Evolutionary conservation across 2,888 invertebrate genomes (phyloP).

Genomic region (Lithophane leautieri): DNA sequence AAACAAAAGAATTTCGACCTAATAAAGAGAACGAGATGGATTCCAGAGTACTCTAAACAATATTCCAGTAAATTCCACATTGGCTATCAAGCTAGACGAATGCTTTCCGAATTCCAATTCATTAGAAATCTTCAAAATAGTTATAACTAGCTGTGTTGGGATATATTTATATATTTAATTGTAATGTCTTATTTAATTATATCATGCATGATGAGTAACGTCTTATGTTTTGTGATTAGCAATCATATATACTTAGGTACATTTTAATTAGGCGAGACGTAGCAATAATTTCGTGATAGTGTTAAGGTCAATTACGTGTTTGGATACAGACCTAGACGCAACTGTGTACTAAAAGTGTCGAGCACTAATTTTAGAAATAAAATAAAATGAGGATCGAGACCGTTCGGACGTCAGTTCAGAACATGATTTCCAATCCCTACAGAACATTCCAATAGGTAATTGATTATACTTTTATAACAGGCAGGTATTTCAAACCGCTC

Average conservation of each 20-base stretch:
- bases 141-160: too few species aligned
- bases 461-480: too few species aligned
- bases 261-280: conserved; percentile 32
- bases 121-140: background rate
- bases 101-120: background rate
- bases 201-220: conserved; percentile 26
- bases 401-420: background rate
- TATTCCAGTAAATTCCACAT: background rate
- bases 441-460: background rate
- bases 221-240: conserved; percentile 26
- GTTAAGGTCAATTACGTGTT: conserved; percentile 19
- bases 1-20: background rate
- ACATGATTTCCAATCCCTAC: background rate
- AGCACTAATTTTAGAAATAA: background rate
- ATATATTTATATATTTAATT: background rate
- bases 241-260: conserved; percentile 34
- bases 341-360: background rate
- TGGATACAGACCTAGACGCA: background rate
- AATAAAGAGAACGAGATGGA: background rate
- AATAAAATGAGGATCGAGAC: too few species aligned
- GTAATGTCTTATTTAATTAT: conserved; percentile 33
- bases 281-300: conserved; percentile 11
- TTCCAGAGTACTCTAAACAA: background rate
- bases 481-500: too few species aligned
- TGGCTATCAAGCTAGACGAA: background rate